Base-by-base conservation (phyloP, 1,140 invertebrate genomes). In the Drosophila paulistorum region DNA sequence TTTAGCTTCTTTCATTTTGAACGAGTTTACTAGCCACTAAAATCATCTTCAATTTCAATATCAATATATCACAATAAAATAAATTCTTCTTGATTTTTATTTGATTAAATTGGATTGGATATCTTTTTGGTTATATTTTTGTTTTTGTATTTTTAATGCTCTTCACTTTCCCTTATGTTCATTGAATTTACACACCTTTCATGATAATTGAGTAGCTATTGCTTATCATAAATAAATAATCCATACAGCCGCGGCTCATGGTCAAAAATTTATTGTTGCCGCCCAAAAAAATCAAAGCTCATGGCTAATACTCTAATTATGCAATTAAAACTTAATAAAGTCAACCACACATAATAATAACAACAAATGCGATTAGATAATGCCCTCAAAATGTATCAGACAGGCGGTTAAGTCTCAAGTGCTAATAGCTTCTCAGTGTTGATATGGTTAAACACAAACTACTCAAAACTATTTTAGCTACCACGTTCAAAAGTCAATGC, bases 271-370 rank as follows among this genome's bases (percentile, higher is more conserved):
- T 65, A 42, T 37, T 51, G 39, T 58, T 63, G 62, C n/a, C 62
- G 74, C 66, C 64, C 23, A 6, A 66, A 30, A 30, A 30, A 89
- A 87, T 87, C 84, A 87, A 78, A 80, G 79, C 79, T 48, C 60
- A 65, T 23, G 68, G 67, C 55, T 73, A 80, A 80, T 80, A 51
- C 61, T 41, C 41, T 74, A 83, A 87, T 74, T 69, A 70, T 74
- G 64, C 54, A 77, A 89, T 89, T 87, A 87, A 68, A 89, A 76
- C 42, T 71, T 67, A 83, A 79, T 79, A 68, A 69, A 57, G 54
- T 45, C 65, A 39, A 23, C 48, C 33, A 33, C 66, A 58, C 62
- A 5, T 17, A 42, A 68, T 41, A 71, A 48, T 20, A 65, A 41
- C 51, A 17, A 30, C 13, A 45, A 60, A 5, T 39, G 11, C 30